A percentile compares a stretch with the other conserved stretches of the same genome.
Conservation (phyloP, 2,888 invertebrate genomes). For the Alentia gelatinosa region DNA sequence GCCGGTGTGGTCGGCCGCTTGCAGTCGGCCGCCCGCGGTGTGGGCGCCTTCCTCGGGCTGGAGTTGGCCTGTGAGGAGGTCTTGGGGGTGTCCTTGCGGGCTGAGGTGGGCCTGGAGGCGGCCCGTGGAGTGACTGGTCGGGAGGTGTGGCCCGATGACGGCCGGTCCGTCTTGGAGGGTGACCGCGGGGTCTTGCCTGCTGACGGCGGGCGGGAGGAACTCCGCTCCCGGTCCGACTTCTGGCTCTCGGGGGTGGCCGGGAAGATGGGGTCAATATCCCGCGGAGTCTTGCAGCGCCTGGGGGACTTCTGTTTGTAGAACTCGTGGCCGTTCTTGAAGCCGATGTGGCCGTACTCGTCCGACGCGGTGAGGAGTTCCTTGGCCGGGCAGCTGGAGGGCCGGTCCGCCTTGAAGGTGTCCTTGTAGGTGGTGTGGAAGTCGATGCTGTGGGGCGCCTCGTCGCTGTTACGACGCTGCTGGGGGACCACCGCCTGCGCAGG, state of each 20-base stretch:
- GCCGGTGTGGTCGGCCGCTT: not conserved
- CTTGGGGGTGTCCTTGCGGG: not conserved
- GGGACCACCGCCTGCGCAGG: not conserved
- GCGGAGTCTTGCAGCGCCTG: not conserved
- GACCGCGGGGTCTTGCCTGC: conserved; percentile 6
- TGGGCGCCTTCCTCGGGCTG: not conserved
- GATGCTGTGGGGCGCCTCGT: not conserved
- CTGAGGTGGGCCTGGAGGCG: not conserved
- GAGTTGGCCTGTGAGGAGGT: not conserved
- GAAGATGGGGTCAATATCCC: not conserved
- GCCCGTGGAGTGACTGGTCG: not conserved
- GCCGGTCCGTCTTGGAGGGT: not conserved
- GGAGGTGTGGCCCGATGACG: not conserved
- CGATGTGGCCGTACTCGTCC: conserved; percentile 36
- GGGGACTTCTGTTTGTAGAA: conserved; percentile 37
- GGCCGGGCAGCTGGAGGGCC: not conserved
- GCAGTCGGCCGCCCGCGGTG: not conserved
- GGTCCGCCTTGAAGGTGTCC: conserved; percentile 46
- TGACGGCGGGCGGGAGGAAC: conserved; percentile 6
- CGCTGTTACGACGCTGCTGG: not conserved
- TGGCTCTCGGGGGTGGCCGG: conserved; percentile 41
- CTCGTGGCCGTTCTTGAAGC: conserved; percentile 22
- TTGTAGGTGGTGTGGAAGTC: conserved; percentile 55
- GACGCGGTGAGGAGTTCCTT: not conserved
- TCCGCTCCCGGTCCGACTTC: conserved; percentile 14